Evolutionary conservation across 30 jellyfish, hydroid and myxozoan species (phyloP), one percentile per base, ranked within the genome.

Genomic region (Aurelia sp.): DNA sequence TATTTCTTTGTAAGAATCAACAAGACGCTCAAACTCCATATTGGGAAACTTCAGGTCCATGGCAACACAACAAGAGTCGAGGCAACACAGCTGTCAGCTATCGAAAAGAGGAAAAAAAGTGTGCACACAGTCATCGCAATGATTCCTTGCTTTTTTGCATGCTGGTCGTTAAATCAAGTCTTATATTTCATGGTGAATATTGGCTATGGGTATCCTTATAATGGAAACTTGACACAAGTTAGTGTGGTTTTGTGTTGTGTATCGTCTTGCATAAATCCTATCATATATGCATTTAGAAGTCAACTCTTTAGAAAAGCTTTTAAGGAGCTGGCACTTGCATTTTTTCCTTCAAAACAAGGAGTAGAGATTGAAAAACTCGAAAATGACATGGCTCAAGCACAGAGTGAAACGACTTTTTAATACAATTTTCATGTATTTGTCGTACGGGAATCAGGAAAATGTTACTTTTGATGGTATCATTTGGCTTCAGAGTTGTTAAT

Each of bases 101-200:
- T 70, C 2, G 20, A 58, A 58, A 81, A 78, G 33, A 53, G 93
- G 21, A 84, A 52, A 27, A 84, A 72, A 58, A 72, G 89, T 19
- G 82, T 84, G 0, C 74, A 87, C 22, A 84, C 93, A 7, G 87
- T 84, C 12, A 20, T 71, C 4, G 55, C 64, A 21, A 72, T 84
- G 79, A 62, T 84, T 13, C 41, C 59, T 3, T 77, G 88, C 15
- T 84, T 51, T 78, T 84, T 84, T 62, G 76, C 81, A 13, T 84
- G 93, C 60, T 84, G 93, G 93, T 35, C 87, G n/a, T 66, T 70
- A 72, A 84, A 84, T 63, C 93, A 84, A 33, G 72, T 71, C 15
- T 16, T 72, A 24, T 84, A 84, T 63, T 71, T 71, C 31, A 24
- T 66, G 48, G 55, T 55, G 76, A 84, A 84, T 47, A 35, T 84